A percentile compares a stretch with the other conserved stretches of the same genome.
These are phyloP conservation scores for Trididemnum nubilum DNA, from an alignment of 23 tunicate genomes.

Conservation along the genomic window DNA sequence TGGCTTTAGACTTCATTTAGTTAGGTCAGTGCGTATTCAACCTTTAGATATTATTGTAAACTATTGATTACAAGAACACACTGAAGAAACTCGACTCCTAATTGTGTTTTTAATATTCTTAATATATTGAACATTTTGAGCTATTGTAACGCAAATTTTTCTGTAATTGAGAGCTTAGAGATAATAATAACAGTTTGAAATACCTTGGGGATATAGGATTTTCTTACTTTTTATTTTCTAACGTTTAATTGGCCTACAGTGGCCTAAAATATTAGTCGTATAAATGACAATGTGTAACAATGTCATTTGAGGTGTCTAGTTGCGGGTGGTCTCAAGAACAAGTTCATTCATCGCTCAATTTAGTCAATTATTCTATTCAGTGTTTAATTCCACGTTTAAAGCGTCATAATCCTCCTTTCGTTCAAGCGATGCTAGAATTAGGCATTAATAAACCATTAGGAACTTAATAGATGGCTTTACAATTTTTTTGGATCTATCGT, in stretches of 20 bases:
- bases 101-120: too few species aligned
- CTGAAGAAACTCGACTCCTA: too few species aligned
- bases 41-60: too few species aligned
- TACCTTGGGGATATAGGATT: not conserved
- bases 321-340: too few species aligned
- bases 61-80: too few species aligned
- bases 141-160: not conserved
- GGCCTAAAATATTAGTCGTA: not conserved
- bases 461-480: not conserved
- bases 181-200: not conserved
- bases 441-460: conserved; percentile 21
- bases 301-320: too few species aligned
- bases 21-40: too few species aligned
- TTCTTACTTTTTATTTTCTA: not conserved
- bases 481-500: not conserved
- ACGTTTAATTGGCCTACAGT: not conserved
- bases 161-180: not conserved
- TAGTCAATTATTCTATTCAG: not conserved
- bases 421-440: not conserved
- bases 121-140: too few species aligned
- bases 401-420: not conserved
- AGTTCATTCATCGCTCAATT: too few species aligned
- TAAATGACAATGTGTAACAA: not conserved
- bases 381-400: not conserved
- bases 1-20: too few species aligned